Evolutionary conservation across 2,113 vertebrate species (phyloP), one percentile per base, ranked within the genome.

Genomic region (Egretta garzetta): DNA sequence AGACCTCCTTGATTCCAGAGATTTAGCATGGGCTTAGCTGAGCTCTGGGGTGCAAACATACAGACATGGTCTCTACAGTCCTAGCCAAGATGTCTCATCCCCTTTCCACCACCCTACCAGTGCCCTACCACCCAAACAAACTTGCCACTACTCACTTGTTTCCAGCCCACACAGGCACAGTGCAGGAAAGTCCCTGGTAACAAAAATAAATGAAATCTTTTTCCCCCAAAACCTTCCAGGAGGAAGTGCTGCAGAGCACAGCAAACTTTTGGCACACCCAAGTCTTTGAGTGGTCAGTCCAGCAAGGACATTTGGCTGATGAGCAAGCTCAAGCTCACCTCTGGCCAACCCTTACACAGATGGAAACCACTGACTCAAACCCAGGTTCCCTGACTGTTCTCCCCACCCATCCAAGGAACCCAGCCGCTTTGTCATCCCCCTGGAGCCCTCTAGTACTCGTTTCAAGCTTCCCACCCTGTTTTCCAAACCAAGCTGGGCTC

Each of bases 321-420:
- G 45, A 70, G 43, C 56, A 88, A 91, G 72, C 74, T 86, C 58
- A 30, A 23, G 8, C 66, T 98, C 96, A 95, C 98, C 97, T 97
- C 97, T 97, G 96, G 98, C 94, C 97, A 98, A 96, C 97, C 96
- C 88, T 92, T 52, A 33, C 47, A 82, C 96, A 98, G 95, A 97
- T 97, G 96, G 88, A 91, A 97, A 89, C n/a, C 93, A 60, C 94
- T 95, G 95, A 97, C 95, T 96, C 96, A 94, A 80, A 55, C 88
- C 75, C 95, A 95, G 93, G 96, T 97, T 96, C 90, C 63, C 66
- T 66, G n/a, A 85, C 83, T 47, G 70, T 55, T 94, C 80, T 94
- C 95, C 94, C 94, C 85, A 62, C 70, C 76, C 86, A 88, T 75
- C 84, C 96, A 96, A 87, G 80, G 94, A 96, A 95, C 88, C 41